Base-by-base conservation (phyloP, 2,113 vertebrate genomes). In the Campylorhamphus procurvoides region DNA sequence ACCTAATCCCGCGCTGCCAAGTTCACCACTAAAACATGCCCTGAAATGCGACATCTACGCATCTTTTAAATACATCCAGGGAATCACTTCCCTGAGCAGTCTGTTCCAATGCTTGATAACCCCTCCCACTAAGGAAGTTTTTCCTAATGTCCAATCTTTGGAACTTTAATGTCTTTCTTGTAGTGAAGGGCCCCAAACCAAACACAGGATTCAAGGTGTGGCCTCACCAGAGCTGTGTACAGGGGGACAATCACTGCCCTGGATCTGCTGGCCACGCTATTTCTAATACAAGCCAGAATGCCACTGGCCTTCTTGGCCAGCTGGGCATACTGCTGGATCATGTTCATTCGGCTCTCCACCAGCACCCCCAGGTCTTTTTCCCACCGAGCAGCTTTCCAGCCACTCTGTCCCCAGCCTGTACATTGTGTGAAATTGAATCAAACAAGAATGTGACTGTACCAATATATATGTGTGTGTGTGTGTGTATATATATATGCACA, bases 321-420 rank as follows among this genome's bases (percentile, higher is more conserved):
- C 25, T 42, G 55, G 31, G 20, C 40, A 62, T 71, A 9, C 35
- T 40, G 25, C 63, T 69, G 28, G 47, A 10, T 47, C 5, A 4
- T 7, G 22, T 49, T 55, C 47, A 76, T 25, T 9, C 0, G 1
- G 5, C 35, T 69, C 47, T 16, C 22, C 27, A 12, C 13, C 53
- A 75, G 6, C 28, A 76, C 7, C 6, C 24, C 12, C 63, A 49
- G 29, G 25, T 18, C 40, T 25, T 18, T 76, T 83, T 53, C 42
- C 47, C 47, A 49, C 14, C 7, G 55, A 69, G 40, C 12, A 62
- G 9, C 47, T 62, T 62, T 49, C 25, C 63, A 76, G 40, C n/a
- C 25, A 18, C 29, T 35, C 35, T 76, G n/a, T 7, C 29, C 29
- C 18, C 17, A 49, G 20, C 35, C 14, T 42, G 7, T 9, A 62